phyloP scores from a whole-genome alignment of 2,888 invertebrate genomes.

The Aphodius granarius region DNA sequence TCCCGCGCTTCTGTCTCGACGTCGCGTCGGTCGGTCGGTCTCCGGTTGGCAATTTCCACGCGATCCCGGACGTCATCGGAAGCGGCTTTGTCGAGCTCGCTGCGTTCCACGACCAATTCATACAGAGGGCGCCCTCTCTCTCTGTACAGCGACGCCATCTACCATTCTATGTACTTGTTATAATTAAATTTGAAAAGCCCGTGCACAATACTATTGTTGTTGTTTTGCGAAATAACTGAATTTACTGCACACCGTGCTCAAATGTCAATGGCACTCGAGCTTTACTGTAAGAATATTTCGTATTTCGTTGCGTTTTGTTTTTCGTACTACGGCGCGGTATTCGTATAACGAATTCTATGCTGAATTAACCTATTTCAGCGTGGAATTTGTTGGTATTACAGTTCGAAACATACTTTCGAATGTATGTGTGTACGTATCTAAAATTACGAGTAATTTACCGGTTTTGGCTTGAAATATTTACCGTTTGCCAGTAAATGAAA shows the following conservation, averaged over 20 bases:
- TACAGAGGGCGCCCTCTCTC: background rate
- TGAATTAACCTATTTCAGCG: too few relatives aligned
- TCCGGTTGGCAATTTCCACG: background rate
- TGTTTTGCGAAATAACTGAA: background rate
- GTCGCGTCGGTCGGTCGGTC: too few relatives aligned
- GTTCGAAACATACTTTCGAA: too few relatives aligned
- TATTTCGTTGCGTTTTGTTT: too few relatives aligned
- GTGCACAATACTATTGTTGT: background rate
- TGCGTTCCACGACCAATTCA: background rate
- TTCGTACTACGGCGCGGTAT: too few relatives aligned
- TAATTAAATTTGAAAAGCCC: conserved; percentile 10
- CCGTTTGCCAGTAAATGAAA: too few relatives aligned
- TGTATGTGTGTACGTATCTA: too few relatives aligned
- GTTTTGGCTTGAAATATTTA: too few relatives aligned
- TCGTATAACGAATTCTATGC: too few relatives aligned
- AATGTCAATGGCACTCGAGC: background rate
- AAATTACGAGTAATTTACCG: too few relatives aligned
- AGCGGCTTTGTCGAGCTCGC: background rate
- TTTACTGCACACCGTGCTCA: background rate
- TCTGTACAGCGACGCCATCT: background rate
- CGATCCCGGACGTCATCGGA: background rate
- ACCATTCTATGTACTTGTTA: conserved; percentile 12
- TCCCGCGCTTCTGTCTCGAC: background rate
- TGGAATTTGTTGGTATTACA: too few relatives aligned
- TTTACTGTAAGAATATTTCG: too few relatives aligned